Conservation (phyloP, 1,140 invertebrate genomes). For the Papilio polyxenes region DNA sequence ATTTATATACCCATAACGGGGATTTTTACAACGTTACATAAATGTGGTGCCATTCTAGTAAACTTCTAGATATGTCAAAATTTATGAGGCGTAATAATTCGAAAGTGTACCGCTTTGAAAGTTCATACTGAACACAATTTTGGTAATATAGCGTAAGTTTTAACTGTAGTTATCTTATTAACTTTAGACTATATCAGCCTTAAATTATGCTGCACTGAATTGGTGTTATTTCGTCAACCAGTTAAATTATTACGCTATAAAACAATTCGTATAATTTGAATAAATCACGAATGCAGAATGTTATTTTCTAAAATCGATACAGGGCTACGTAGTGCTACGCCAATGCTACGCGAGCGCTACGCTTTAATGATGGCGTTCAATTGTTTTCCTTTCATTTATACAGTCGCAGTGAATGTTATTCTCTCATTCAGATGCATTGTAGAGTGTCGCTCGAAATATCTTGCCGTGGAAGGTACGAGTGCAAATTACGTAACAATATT, state of each 20-base stretch:
- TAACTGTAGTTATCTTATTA: too few relatives aligned
- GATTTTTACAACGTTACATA: neutral
- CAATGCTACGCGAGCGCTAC: conserved; percentile 9
- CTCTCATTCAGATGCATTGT: conserved; percentile 6
- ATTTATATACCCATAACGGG: neutral
- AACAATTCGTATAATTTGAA: neutral
- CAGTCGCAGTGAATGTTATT: conserved; percentile 6
- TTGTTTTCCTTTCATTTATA: conserved; percentile 25
- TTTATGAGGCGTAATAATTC: neutral
- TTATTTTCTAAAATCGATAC: neutral
- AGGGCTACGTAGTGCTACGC: neutral
- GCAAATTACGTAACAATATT: neutral
- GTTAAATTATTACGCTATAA: neutral
- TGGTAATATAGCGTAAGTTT: neutral
- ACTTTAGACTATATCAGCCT: neutral
- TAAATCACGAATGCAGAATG: conserved; percentile 9
- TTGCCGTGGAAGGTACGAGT: neutral
- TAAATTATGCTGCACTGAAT: neutral
- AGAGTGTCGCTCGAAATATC: neutral
- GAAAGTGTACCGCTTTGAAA: neutral
- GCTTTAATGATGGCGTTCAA: conserved; percentile 10
- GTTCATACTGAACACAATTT: neutral
- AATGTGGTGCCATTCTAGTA: neutral
- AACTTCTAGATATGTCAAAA: neutral
- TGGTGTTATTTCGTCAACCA: neutral